These are phyloP conservation scores for Pogonocichla stellata DNA, from an alignment of 2,113 vertebrate genomes.

Conservation along the genomic window DNA sequence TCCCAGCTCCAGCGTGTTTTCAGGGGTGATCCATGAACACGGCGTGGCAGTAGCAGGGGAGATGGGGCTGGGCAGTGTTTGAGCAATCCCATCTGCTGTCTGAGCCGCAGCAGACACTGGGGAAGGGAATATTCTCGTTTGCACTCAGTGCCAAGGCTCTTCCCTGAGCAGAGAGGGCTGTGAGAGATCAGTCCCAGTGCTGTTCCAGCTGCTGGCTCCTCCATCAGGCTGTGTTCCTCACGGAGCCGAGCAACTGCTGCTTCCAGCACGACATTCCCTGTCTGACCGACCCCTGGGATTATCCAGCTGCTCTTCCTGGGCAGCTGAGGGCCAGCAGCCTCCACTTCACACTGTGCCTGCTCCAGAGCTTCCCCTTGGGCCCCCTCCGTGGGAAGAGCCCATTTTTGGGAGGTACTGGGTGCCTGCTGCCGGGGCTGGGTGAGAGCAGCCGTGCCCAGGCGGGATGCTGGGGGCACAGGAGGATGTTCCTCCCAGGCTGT, in stretches of 20 bases:
- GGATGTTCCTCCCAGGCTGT: not conserved
- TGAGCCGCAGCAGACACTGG: conserved; percentile 10
- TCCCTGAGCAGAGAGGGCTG: not conserved
- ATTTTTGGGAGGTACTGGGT: accelerated
- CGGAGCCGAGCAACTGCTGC: not conserved
- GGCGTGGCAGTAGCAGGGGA: not conserved
- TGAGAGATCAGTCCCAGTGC: not conserved
- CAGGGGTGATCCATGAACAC: not conserved
- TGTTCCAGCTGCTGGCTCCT: conserved; percentile 51
- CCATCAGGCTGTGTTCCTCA: not conserved
- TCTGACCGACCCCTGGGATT: not conserved
- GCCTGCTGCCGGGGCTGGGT: not conserved
- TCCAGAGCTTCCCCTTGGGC: not conserved
- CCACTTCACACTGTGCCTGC: accelerated
- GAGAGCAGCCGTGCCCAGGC: not conserved
- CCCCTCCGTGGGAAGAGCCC: not conserved
- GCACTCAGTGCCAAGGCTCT: conserved; percentile 31
- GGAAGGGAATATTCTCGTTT: conserved; percentile 48
- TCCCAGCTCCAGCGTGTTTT: accelerated
- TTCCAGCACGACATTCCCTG: not conserved
- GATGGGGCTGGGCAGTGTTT: not conserved
- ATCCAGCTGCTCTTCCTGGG: not conserved
- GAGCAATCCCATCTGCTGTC: conserved; percentile 69
- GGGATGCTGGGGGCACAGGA: not conserved
- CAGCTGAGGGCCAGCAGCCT: not conserved